A percentile compares a stretch with the other conserved stretches of the same genome.
Conservation (phyloP, 2,797 vertebrate genomes). For the Phrynocephalus vlangalii region DNA sequence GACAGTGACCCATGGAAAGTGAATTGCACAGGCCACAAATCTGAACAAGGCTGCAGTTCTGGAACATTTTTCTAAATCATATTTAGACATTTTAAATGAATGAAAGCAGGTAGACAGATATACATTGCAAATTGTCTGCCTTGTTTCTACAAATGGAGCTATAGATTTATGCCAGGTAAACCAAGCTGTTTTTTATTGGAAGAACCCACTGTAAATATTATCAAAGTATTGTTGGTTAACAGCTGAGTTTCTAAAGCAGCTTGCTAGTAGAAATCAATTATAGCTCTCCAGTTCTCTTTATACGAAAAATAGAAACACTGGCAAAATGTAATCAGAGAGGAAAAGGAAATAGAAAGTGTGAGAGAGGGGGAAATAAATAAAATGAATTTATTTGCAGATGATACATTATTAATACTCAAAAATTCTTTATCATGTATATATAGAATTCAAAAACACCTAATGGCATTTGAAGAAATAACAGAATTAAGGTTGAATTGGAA, state of each 20-base stretch:
- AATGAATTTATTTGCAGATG: no score
- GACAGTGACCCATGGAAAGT: slow-evolving; percentile 23
- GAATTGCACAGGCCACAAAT: slow-evolving; percentile 30
- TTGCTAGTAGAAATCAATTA: not conserved
- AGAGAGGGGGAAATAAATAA: no score
- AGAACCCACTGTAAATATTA: not conserved
- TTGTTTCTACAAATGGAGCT: not conserved
- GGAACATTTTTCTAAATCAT: slow-evolving; percentile 16
- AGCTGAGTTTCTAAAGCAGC: not conserved
- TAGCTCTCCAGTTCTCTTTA: not conserved
- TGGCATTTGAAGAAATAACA: no score
- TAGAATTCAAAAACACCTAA: no score
- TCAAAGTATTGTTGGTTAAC: not conserved
- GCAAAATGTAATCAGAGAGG: no score
- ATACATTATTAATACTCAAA: no score
- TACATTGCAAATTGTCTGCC: not conserved
- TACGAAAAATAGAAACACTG: no score
- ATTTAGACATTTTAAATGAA: slow-evolving; percentile 7
- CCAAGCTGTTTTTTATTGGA: not conserved
- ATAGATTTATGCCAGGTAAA: not conserved
- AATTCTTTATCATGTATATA: no score
- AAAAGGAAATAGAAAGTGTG: no score
- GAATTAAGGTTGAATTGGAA: no score
- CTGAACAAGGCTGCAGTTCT: not conserved
- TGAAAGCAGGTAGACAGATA: not conserved